Percentiles rank a stretch among this genome's conserved stretches.
These are phyloP conservation scores for Catagonus wagneri DNA, from an alignment of 2,113 vertebrate genomes.

Conservation along the genomic window DNA sequence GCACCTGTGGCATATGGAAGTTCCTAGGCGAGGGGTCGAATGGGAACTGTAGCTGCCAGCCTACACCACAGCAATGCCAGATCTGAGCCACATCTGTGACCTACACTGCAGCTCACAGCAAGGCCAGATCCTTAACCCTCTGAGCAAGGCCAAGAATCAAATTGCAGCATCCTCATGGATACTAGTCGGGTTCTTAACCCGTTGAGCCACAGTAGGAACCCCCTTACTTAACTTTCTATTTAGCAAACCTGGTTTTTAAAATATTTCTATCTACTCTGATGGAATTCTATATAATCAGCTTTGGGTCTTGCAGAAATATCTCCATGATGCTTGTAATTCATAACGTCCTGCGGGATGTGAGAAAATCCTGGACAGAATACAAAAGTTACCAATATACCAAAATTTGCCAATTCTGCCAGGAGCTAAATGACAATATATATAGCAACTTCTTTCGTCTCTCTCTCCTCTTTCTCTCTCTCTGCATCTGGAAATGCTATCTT, in stretches of 20 bases:
- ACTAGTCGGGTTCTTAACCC: too few relatives aligned
- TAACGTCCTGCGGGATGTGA: not conserved
- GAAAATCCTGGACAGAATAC: not conserved
- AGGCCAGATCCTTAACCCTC: too few relatives aligned
- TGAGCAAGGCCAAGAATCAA: too few relatives aligned
- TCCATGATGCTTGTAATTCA: not conserved
- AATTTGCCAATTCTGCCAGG: not conserved
- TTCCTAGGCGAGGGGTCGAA: too few relatives aligned
- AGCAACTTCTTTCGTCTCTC: too few relatives aligned
- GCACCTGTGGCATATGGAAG: too few relatives aligned
- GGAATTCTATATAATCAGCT: not conserved
- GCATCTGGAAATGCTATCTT: not conserved
- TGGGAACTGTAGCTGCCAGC: too few relatives aligned
- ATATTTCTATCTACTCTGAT: not conserved
- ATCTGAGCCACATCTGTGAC: too few relatives aligned
- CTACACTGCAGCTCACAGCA: too few relatives aligned
- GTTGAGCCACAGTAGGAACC: too few relatives aligned
- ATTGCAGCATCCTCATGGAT: too few relatives aligned
- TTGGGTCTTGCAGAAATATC: not conserved
- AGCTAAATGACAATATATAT: not conserved
- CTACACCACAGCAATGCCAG: too few relatives aligned
- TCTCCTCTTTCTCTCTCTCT: not conserved
- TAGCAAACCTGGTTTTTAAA: not conserved
- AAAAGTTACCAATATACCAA: slow-evolving; percentile 7
- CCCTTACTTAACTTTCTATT: not conserved